Conservation (phyloP, 53 echinoderm and acorn worm species). For the Luidia sarsii region DNA sequence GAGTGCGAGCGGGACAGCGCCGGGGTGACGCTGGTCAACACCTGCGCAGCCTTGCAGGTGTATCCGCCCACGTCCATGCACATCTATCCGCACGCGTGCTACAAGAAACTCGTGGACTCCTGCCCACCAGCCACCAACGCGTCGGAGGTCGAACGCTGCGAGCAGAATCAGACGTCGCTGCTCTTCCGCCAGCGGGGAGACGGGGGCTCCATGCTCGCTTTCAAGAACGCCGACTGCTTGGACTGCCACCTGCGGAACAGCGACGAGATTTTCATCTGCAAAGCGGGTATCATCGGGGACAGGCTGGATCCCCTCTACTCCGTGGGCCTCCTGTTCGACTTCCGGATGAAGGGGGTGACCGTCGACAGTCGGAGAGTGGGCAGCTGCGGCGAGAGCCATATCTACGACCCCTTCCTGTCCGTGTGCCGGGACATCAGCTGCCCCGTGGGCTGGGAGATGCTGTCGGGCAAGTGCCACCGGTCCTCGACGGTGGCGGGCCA, state of each 20-base stretch:
- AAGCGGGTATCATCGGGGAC: not conserved
- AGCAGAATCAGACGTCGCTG: not conserved
- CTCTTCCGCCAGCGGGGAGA: not conserved
- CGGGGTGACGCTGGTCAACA: not conserved
- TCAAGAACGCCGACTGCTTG: constrained; percentile 45
- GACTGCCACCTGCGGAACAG: too few relatives aligned
- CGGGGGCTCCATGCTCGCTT: not conserved
- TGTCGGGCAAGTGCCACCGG: not conserved
- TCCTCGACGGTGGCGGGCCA: not conserved
- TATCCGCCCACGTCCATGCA: not conserved
- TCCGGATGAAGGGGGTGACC: too few relatives aligned
- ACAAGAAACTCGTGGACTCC: not conserved
- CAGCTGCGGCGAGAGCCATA: not conserved
- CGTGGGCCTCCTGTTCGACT: constrained; percentile 11
- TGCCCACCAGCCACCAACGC: not conserved
- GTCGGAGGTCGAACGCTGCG: not conserved
- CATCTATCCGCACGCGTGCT: not conserved
- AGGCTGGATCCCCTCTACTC: not conserved
- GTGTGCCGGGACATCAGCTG: constrained; percentile 6
- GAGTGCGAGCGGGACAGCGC: not conserved
- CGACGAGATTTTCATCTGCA: too few relatives aligned
- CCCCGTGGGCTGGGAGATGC: not conserved
- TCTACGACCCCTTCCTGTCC: constrained; percentile 1
- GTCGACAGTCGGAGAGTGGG: too few relatives aligned
- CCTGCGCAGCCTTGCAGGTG: constrained; percentile 6